Evolutionary conservation across 2,888 invertebrate genomes (phyloP).

Genomic region (Proisotoma minuta): DNA sequence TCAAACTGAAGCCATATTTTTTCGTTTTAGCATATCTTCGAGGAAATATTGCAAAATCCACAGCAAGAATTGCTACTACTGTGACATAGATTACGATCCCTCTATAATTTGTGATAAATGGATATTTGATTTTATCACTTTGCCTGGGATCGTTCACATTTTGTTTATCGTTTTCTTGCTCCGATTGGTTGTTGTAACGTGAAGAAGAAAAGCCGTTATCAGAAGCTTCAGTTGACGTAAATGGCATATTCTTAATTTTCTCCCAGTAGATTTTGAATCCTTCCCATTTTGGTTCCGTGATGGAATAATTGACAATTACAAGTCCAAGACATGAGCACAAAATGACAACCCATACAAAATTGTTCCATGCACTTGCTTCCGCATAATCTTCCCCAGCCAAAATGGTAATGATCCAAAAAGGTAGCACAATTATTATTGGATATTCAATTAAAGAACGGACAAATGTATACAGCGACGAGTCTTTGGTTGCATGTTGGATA

Average conservation of each 20-base stretch:
- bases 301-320: slow-evolving; percentile 35
- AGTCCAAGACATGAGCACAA: slow-evolving; percentile 24
- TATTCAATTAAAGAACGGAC: slow-evolving; percentile 41
- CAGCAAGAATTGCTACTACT: slow-evolving; percentile 79
- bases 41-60: slow-evolving; percentile 87
- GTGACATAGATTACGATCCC: slow-evolving; percentile 69
- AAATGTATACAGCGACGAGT: slow-evolving; percentile 20
- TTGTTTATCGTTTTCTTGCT: too few species aligned
- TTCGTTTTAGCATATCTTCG: slow-evolving; percentile 81
- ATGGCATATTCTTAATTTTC: slow-evolving; percentile 23
- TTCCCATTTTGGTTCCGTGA: slow-evolving; percentile 38
- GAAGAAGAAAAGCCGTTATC: too few species aligned
- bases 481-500: slow-evolving; percentile 21
- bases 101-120: slow-evolving; percentile 62
- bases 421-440: slow-evolving; percentile 28
- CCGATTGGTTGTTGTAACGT: too few species aligned
- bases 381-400: slow-evolving; percentile 24
- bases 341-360: slow-evolving; percentile 13
- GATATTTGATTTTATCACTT: slow-evolving; percentile 20
- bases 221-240: slow-evolving; percentile 21
- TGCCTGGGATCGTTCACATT: too few species aligned
- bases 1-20: slow-evolving; percentile 75
- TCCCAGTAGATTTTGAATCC: slow-evolving; percentile 27
- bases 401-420: slow-evolving; percentile 32
- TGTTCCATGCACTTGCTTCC: slow-evolving; percentile 4